These are phyloP conservation scores for Toxotes jaculatrix DNA, from an alignment of 2,113 vertebrate genomes.

Conservation along the genomic window DNA sequence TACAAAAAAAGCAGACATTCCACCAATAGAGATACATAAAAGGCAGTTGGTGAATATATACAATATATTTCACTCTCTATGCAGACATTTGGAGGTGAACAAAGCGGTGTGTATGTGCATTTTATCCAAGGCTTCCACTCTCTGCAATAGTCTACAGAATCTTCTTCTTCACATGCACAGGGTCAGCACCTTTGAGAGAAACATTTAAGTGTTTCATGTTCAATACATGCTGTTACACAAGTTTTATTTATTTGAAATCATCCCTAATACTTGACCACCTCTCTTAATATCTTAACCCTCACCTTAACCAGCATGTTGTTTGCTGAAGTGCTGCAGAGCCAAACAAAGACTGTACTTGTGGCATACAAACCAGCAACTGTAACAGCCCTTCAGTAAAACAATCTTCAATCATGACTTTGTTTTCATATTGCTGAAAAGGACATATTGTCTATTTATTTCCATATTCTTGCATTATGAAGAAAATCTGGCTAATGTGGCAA, in stretches of 20 bases:
- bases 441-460: too few relatives aligned
- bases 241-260: background rate
- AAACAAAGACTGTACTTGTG: background rate
- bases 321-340: background rate
- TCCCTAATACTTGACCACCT: background rate
- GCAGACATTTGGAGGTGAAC: conserved; percentile 5
- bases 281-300: background rate
- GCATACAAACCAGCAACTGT: background rate
- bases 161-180: background rate
- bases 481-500: too few relatives aligned
- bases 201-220: background rate
- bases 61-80: background rate
- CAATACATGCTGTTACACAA: conserved; percentile 3
- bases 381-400: background rate
- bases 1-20: background rate
- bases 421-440: background rate
- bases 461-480: too few relatives aligned
- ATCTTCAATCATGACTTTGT: background rate
- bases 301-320: background rate
- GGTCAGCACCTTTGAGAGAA: conserved; percentile 21
- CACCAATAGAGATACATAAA: background rate
- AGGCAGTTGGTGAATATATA: background rate
- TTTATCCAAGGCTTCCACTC: conserved; percentile 6
- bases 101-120: conserved; percentile 22
- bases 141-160: background rate